Evolutionary conservation across 1,140 invertebrate species (phyloP).

Genomic region (Thereuonema tuberculata): DNA sequence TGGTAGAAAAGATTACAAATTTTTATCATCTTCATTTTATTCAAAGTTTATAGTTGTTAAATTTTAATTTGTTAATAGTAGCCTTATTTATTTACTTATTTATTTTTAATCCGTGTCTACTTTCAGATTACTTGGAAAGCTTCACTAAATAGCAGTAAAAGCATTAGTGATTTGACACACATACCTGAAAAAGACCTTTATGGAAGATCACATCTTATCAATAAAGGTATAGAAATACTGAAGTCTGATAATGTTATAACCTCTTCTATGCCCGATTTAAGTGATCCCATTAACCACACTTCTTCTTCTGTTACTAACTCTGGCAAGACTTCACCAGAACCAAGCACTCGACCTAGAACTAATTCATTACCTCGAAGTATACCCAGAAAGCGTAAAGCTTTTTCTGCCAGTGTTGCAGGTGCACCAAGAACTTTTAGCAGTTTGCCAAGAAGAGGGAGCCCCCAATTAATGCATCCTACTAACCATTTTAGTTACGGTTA

Average conservation of each 20-base stretch:
- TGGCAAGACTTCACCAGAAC: background rate
- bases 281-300: background rate
- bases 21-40: no score
- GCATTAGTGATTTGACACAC: constrained; percentile 55
- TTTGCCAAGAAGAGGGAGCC: no score
- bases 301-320: constrained; percentile 1
- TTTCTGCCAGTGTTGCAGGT: background rate
- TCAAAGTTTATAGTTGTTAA: no score
- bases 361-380: background rate
- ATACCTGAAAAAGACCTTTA: constrained; percentile 38
- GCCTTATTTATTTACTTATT: no score
- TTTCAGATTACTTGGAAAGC: constrained; percentile 55
- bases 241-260: background rate
- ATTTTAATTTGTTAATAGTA: no score
- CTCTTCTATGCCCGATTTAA: constrained; percentile 3
- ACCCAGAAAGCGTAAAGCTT: background rate
- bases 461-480: no score
- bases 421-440: constrained; percentile 7
- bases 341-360: constrained; percentile 1
- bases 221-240: constrained; percentile 11
- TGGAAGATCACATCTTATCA: constrained; percentile 23
- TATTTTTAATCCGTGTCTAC: constrained; percentile 11
- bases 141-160: constrained; percentile 64
- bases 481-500: no score
- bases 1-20: no score